Evolutionary conservation across 2,797 vertebrate genomes (phyloP).

Genomic region (Benthosema pterotum): DNA sequence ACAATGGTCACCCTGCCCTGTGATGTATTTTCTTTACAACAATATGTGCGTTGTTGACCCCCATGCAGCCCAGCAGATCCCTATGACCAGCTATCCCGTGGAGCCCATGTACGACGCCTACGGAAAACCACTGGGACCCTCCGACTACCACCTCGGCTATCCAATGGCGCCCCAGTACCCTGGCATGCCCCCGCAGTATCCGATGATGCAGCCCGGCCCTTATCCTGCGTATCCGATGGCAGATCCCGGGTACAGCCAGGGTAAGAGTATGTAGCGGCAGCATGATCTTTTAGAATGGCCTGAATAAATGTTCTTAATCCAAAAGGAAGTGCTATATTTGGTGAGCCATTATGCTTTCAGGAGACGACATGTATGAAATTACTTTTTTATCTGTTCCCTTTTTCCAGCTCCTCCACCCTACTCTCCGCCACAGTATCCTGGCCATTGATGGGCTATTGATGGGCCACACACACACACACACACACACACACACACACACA

Average conservation of each 20-base stretch:
- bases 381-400: conserved; percentile 33
- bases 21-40: not conserved
- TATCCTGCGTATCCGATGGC: conserved; percentile 78
- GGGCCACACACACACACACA: not conserved
- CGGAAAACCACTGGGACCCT: conserved; percentile 79
- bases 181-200: conserved; percentile 81
- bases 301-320: too few species aligned
- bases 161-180: conserved; percentile 77
- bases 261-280: conserved; percentile 63
- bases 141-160: conserved; percentile 75
- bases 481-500: conserved; percentile 18
- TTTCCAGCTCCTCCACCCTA: conserved; percentile 88
- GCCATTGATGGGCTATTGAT: conserved; percentile 77
- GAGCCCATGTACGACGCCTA: conserved; percentile 85
- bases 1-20: not conserved
- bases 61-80: conserved; percentile 81
- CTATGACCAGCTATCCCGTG: conserved; percentile 86
- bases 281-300: too few species aligned
- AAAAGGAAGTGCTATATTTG: too few species aligned
- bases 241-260: conserved; percentile 77
- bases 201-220: conserved; percentile 81
- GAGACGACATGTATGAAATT: not conserved
- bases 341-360: not conserved
- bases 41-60: conserved; percentile 2
- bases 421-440: conserved; percentile 85